Evolutionary conservation across 1,140 invertebrate species (phyloP).

Genomic region (Eupristina koningsbergeri): DNA sequence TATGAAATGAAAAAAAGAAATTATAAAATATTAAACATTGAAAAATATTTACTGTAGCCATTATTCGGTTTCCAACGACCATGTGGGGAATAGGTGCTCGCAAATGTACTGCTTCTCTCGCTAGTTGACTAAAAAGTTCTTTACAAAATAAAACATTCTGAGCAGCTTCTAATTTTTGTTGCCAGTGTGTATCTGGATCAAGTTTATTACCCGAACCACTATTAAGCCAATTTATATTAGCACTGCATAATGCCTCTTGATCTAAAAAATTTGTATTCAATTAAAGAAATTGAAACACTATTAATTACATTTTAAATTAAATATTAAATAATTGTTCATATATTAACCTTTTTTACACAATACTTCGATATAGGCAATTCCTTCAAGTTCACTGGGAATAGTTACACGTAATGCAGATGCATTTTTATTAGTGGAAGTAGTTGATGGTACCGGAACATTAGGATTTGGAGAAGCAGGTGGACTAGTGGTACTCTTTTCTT

Average conservation of each 20-base stretch:
- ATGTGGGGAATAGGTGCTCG: slow-evolving; percentile 95
- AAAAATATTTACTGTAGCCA: slow-evolving; percentile 82
- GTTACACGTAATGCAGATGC: slow-evolving; percentile 91
- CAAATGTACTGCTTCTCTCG: slow-evolving; percentile 93
- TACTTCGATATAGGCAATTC: slow-evolving; percentile 96
- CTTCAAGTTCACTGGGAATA: slow-evolving; percentile 94
- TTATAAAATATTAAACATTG: neutral
- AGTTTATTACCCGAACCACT: slow-evolving; percentile 79
- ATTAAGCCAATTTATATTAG: slow-evolving; percentile 82
- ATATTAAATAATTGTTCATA: neutral
- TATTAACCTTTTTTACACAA: slow-evolving; percentile 88
- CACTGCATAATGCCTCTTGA: slow-evolving; percentile 87
- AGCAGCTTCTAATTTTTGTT: slow-evolving; percentile 94
- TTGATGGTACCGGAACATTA: slow-evolving; percentile 56
- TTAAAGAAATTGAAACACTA: slow-evolving; percentile 1
- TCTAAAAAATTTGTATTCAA: slow-evolving; percentile 71
- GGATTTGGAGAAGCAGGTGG: slow-evolving; percentile 75
- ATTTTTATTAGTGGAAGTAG: slow-evolving; percentile 67
- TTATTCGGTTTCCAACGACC: slow-evolving; percentile 97
- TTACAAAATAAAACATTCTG: slow-evolving; percentile 98
- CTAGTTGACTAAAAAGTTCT: slow-evolving; percentile 95
- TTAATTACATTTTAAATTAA: neutral
- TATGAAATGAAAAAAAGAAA: neutral
- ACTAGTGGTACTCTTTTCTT: slow-evolving; percentile 75
- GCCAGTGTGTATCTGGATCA: slow-evolving; percentile 90